Evolutionary conservation across 1,140 invertebrate species (phyloP).

Genomic region (Oryzaephilus surinamensis): DNA sequence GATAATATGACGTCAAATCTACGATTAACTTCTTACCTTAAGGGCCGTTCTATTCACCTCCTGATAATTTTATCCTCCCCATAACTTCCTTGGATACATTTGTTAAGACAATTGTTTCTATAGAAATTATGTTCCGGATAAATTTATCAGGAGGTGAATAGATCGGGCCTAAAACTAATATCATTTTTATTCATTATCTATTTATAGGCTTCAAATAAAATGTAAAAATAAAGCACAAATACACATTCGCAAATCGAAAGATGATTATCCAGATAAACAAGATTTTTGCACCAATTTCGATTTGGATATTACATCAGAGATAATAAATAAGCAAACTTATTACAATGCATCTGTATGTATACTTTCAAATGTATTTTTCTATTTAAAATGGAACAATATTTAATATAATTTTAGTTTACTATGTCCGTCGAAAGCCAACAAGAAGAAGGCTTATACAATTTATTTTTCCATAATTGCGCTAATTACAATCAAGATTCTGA

Average conservation of each 20-base stretch:
- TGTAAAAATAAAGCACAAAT: conserved; percentile 39
- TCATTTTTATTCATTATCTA: conserved; percentile 1
- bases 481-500: conserved; percentile 41
- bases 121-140: no score
- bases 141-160: no score
- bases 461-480: conserved; percentile 93
- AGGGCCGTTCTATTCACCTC: no score
- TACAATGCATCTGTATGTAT: no score
- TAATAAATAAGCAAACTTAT: no score
- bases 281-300: conserved; percentile 35
- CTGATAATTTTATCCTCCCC: no score
- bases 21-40: no score
- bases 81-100: no score
- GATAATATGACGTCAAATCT: no score
- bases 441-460: conserved; percentile 88
- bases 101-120: no score
- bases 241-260: conserved; percentile 40
- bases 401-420: conserved; percentile 20
- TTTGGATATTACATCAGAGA: conserved; percentile 37
- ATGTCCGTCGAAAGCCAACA: conserved; percentile 65
- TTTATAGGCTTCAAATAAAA: conserved; percentile 45
- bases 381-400: not conserved
- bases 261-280: conserved; percentile 10
- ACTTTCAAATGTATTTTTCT: no score
- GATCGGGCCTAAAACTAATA: no score